A percentile compares a stretch with the other conserved stretches of the same genome.
Evolutionary conservation across 2,113 vertebrate species (phyloP).

Genomic region (Pseudopodoces humilis): DNA sequence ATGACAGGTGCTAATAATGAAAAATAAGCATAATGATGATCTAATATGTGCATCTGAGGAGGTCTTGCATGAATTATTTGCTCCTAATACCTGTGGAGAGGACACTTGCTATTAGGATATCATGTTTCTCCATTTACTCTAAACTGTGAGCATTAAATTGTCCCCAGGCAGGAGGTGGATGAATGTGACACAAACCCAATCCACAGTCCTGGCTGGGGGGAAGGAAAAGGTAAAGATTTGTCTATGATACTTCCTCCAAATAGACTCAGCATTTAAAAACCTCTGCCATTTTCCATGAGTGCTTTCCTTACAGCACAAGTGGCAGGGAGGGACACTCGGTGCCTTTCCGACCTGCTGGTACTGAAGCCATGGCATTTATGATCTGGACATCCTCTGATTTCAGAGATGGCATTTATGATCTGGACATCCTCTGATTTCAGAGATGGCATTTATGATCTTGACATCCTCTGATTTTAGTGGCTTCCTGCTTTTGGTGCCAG

Average conservation of each 20-base stretch:
- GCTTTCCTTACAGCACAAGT: not conserved
- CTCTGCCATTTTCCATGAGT: not conserved
- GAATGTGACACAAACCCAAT: not conserved
- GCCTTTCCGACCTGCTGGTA: not conserved
- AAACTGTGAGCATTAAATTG: not conserved
- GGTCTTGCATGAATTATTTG: not conserved
- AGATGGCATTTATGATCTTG: not conserved
- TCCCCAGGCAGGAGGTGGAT: not conserved
- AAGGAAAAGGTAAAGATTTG: not conserved
- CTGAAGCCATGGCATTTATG: not conserved
- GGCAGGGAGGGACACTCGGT: not conserved
- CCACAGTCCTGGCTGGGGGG: not conserved
- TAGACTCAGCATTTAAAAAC: accelerated
- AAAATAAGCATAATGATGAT: not conserved
- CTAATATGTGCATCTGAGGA: not conserved
- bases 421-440: not conserved
- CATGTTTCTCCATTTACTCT: not conserved
- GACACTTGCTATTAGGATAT: not conserved
- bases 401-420: not conserved
- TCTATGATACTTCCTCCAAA: not conserved
- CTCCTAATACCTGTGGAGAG: not conserved
- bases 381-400: not conserved
- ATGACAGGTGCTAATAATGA: not conserved
- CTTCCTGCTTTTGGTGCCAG: not conserved
- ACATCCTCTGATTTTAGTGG: not conserved